Evolutionary conservation across 2,797 vertebrate genomes (phyloP).

Genomic region (Vultur gryphus): DNA sequence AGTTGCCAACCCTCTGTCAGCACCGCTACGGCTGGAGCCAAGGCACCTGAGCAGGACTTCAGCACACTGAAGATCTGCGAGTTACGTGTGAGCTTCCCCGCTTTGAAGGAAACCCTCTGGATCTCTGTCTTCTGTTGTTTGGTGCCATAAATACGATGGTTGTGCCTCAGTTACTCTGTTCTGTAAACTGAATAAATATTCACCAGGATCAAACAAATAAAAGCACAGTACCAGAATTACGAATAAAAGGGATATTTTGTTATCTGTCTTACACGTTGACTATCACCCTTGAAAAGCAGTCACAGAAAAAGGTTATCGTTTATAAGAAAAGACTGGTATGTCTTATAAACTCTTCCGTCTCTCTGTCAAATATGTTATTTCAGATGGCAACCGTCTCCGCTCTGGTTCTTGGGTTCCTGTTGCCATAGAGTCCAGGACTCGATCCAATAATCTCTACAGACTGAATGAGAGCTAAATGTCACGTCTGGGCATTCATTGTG

Average conservation of each 20-base stretch:
- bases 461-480: background rate
- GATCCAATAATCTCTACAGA: background rate
- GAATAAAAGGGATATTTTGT: background rate
- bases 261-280: background rate
- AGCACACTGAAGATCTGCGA: background rate
- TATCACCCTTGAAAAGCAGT: background rate
- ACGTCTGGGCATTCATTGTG: background rate
- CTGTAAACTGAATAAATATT: background rate
- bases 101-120: background rate
- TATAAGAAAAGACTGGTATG: background rate
- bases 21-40: background rate
- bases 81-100: background rate
- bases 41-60: background rate
- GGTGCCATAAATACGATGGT: background rate
- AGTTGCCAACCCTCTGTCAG: background rate
- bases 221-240: background rate
- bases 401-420: background rate
- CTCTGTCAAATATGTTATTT: background rate
- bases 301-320: background rate
- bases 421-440: conserved; percentile 22
- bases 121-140: background rate
- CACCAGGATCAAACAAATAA: background rate
- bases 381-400: background rate
- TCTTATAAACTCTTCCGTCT: background rate
- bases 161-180: background rate